phyloP scores from a whole-genome alignment of 2,888 invertebrate species.

The Cheiracanthium punctorium region DNA sequence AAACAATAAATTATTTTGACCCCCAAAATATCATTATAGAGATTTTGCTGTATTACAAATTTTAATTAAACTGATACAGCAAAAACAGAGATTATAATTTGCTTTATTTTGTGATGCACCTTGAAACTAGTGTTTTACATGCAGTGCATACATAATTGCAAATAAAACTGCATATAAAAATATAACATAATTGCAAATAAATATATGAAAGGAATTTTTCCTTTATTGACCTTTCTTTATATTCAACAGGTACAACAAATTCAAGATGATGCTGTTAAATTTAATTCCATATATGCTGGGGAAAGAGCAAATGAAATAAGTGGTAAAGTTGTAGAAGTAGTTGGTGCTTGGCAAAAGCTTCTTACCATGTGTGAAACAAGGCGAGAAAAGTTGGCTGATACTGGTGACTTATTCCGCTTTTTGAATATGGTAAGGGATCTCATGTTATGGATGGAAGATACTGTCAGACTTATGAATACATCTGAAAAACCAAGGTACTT shows the following conservation, averaged over 20 bases:
- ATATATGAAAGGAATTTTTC: too few species aligned
- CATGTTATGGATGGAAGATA: conserved; percentile 99
- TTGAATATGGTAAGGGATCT: conserved; percentile 97
- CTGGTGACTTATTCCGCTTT: conserved; percentile 96
- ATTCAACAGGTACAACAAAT: conserved; percentile 86
- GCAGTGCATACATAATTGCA: too few species aligned
- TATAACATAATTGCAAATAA: too few species aligned
- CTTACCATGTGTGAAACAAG: conserved; percentile 90
- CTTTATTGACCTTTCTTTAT: neutral
- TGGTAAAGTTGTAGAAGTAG: conserved; percentile 94
- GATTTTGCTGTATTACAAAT: too few species aligned
- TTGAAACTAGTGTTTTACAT: too few species aligned
- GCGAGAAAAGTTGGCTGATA: conserved; percentile 90
- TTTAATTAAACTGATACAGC: too few species aligned
- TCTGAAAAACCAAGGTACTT: conserved; percentile 97
- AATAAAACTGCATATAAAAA: too few species aligned
- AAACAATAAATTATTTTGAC: too few species aligned
- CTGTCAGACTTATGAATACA: conserved; percentile 98
- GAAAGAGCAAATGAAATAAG: conserved; percentile 98
- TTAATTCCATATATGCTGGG: conserved; percentile 96
- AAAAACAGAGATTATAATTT: too few species aligned
- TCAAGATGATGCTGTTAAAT: conserved; percentile 90
- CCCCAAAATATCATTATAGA: too few species aligned
- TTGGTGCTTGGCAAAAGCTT: conserved; percentile 95
- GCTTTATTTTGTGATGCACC: too few species aligned